Evolutionary conservation across 2,797 vertebrate genomes (phyloP), one percentile per base, ranked within the genome.

Genomic region (Thripadectes ignobilis): DNA sequence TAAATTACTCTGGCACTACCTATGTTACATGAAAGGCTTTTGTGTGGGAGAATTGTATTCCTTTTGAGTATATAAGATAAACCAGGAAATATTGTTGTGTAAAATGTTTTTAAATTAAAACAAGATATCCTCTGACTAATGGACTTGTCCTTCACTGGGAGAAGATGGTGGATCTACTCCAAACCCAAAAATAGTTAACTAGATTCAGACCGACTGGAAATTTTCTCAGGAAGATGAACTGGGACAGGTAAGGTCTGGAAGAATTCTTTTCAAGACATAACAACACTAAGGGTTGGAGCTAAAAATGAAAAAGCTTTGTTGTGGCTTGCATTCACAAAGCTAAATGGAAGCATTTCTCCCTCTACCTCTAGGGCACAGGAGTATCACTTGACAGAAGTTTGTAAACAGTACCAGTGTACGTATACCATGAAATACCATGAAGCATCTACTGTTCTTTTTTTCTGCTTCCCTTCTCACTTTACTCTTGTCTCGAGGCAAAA

Each of bases 401-500:
- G 75, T 72, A 74, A 88, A 74, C 51, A 88, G 57, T 36, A 49
- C 19, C 36, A 24, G 13, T 8, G n/a, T 21, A 75, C 43, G n/a
- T 2, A 76, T 61, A 74, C 48, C 58, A 45, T 79, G 39, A 27
- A 75, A 49, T 59, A 59, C 13, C 32, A 59, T 46, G 62, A 85
- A 88, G 14, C 12, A 77, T 34, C 51, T 68, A 62, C 51, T 48
- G 12, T 15, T 66, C 21, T 57, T 80, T 89, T 48, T 88, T 88
- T 65, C 27, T 68, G 19, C 54, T 81, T 85, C 45, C 17, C 4
- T 88, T 89, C 67, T 80, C 32, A 58, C 34, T 75, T 88, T 90
- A 13, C 85, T 83, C 34, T 82, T 82, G 45, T 92, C 91, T 85
- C 52, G 52, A 96, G 93, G 84, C 59, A 85, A 97, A 96, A 95